phyloP scores from a whole-genome alignment of 2,888 invertebrate genomes.

The Aleiodes testaceus region DNA sequence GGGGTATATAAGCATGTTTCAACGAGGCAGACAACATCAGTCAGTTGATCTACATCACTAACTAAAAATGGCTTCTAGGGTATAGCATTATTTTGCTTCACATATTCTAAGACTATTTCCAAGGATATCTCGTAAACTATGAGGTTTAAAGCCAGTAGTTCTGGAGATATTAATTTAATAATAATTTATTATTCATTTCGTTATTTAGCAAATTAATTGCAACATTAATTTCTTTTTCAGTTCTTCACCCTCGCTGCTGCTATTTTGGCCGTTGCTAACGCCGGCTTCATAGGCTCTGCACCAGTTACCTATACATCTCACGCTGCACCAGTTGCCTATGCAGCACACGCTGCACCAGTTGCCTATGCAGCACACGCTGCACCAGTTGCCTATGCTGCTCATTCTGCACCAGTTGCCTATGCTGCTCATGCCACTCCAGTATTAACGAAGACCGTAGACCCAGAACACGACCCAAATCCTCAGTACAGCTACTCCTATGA shows the following conservation, averaged over 20 bases:
- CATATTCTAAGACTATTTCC: not conserved
- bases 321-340: constrained; percentile 48
- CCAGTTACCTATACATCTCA: constrained; percentile 68
- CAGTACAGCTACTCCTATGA: constrained; percentile 66
- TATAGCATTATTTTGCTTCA: not conserved
- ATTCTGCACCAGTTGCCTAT: constrained; percentile 52
- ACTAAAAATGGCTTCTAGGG: constrained; percentile 31
- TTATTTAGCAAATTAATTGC: not conserved
- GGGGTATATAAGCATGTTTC: constrained; percentile 13
- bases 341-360: constrained; percentile 65
- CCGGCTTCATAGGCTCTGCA: constrained; percentile 52
- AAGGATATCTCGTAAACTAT: not conserved
- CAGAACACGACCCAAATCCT: constrained; percentile 58
- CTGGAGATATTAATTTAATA: no score
- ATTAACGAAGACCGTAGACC: constrained; percentile 63
- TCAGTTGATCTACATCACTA: constrained; percentile 14
- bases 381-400: constrained; percentile 58
- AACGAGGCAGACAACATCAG: constrained; percentile 11
- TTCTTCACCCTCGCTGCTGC: constrained; percentile 16
- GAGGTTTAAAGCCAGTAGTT: no score
- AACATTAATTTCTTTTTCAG: not conserved
- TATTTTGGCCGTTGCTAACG: constrained; percentile 43
- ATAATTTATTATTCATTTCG: no score
- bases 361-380: constrained; percentile 71
- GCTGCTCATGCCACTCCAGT: constrained; percentile 35